These are phyloP conservation scores for Strigops habroptila DNA, from an alignment of 2,113 vertebrate genomes.

Conservation along the genomic window DNA sequence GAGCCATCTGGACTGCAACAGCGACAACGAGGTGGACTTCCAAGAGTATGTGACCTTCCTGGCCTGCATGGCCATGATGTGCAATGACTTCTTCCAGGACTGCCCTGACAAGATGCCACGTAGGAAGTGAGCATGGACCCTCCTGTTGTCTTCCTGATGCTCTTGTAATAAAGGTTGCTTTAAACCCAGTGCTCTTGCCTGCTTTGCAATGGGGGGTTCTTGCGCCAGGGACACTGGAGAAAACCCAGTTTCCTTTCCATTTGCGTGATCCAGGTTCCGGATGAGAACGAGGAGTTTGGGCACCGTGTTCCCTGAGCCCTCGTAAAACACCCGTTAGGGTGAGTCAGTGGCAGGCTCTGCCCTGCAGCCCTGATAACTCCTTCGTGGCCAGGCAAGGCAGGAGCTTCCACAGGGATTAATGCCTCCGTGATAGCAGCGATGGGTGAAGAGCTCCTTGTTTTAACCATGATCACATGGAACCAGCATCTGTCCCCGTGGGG, in stretches of 20 bases:
- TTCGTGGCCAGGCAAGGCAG: rapidly evolving
- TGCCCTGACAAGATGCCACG: slow-evolving; percentile 61
- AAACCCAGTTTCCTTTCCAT: rapidly evolving
- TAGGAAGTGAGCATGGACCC: slow-evolving; percentile 30
- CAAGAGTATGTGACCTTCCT: slow-evolving; percentile 74
- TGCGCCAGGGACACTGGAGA: rapidly evolving
- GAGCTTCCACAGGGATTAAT: neutral
- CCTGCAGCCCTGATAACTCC: neutral
- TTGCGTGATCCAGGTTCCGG: rapidly evolving
- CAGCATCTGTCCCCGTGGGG: neutral
- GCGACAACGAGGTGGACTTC: slow-evolving; percentile 73
- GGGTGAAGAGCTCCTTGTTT: rapidly evolving
- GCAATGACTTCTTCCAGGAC: slow-evolving; percentile 72
- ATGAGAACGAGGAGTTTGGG: rapidly evolving
- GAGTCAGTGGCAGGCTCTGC: neutral
- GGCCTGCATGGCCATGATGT: slow-evolving; percentile 73
- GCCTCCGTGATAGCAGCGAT: rapidly evolving
- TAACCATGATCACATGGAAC: rapidly evolving
- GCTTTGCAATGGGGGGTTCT: neutral
- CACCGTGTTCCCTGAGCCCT: rapidly evolving
- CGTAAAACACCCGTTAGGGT: rapidly evolving
- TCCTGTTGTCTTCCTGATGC: rapidly evolving
- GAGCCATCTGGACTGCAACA: slow-evolving; percentile 70
- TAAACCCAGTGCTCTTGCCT: neutral
- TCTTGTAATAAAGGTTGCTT: neutral